Percentiles rank a stretch among this genome's conserved stretches.
Evolutionary conservation across 2,797 vertebrate genomes (phyloP).

Genomic region (Helarctos malayanus): DNA sequence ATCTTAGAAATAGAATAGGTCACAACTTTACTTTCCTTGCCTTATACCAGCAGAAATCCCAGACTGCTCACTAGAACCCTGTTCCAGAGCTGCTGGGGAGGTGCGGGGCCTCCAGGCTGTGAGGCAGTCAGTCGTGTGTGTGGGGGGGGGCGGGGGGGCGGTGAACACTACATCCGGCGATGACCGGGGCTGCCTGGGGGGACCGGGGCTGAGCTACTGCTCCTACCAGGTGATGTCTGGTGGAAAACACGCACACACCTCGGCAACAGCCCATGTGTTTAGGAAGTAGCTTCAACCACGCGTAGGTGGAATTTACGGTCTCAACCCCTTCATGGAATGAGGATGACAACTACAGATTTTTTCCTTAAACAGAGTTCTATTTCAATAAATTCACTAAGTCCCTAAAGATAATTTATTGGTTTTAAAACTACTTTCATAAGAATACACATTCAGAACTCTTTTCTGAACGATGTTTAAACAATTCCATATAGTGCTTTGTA

Average conservation of each 20-base stretch:
- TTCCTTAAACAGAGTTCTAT: neutral
- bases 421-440: constrained; percentile 37
- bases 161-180: neutral
- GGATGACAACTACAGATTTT: neutral
- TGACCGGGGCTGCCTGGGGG: accelerated
- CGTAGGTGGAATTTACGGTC: neutral
- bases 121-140: neutral
- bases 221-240: neutral
- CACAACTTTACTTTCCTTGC: neutral
- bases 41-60: neutral
- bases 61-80: neutral
- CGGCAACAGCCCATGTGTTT: neutral
- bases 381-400: constrained; percentile 32
- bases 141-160: too few relatives aligned
- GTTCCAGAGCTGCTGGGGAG: neutral
- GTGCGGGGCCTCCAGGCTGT: neutral
- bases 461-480: neutral
- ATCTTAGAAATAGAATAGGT: neutral
- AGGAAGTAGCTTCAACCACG: neutral
- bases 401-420: neutral
- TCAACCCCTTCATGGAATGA: neutral
- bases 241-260: neutral
- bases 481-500: neutral
- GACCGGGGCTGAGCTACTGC: neutral
- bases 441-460: neutral